Percentiles rank a stretch among this genome's conserved stretches.
phyloP scores from a whole-genome alignment of 1,140 invertebrate genomes.

The Atta texana region DNA sequence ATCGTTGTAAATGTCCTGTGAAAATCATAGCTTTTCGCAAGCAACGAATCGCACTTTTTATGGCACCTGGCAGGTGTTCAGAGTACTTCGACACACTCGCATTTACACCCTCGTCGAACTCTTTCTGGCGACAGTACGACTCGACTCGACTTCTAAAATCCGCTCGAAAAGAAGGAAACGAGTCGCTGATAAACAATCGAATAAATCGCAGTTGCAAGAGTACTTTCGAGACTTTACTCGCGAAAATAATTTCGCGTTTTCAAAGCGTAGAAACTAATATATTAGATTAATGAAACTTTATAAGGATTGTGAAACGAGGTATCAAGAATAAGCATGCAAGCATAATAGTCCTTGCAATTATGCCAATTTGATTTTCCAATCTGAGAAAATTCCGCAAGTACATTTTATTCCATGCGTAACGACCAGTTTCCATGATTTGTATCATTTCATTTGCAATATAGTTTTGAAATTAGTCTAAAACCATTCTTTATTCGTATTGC shows the following conservation, averaged over 20 bases:
- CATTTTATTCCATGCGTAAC: neutral
- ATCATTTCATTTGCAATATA: neutral
- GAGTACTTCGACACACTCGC: conserved; percentile 3
- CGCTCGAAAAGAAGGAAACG: neutral
- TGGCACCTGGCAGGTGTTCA: conserved; percentile 13
- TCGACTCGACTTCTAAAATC: conserved; percentile 19
- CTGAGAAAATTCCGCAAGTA: conserved; percentile 13
- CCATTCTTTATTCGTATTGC: neutral
- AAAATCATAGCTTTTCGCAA: conserved; percentile 2
- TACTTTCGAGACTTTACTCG: conserved; percentile 15
- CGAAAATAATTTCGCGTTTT: conserved; percentile 2
- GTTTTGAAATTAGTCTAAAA: neutral
- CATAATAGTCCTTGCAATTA: neutral
- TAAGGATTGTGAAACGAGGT: neutral
- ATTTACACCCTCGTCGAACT: conserved; percentile 13
- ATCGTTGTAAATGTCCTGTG: neutral
- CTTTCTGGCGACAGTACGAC: neutral
- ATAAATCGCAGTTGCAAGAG: conserved; percentile 23
- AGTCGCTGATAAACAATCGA: conserved; percentile 8
- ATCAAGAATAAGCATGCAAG: neutral
- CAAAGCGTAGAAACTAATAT: conserved; percentile 38
- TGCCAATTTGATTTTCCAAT: conserved; percentile 23
- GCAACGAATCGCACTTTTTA: neutral
- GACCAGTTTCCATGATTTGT: neutral
- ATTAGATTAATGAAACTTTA: conserved; percentile 37